Conservation (phyloP, 2,797 vertebrate species). For the Darevskia nairensis region DNA sequence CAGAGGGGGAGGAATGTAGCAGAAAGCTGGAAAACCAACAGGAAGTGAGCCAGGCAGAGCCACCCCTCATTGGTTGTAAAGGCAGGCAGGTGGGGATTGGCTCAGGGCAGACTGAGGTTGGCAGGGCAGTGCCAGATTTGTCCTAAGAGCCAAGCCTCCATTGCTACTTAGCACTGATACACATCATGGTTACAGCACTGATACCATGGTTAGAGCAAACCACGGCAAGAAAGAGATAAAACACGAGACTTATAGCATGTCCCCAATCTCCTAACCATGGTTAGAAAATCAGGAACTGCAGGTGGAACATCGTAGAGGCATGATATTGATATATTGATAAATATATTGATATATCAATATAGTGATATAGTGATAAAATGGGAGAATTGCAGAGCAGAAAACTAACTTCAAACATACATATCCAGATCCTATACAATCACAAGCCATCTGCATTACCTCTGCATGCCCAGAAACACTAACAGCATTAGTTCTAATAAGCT, state of each 20-base stretch:
- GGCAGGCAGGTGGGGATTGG: no score
- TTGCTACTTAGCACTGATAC: background rate
- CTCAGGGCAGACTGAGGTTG: no score
- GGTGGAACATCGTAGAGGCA: background rate
- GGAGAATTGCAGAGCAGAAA: rapidly evolving
- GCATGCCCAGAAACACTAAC: background rate
- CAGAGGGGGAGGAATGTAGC: background rate
- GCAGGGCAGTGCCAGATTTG: no score
- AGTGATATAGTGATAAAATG: background rate
- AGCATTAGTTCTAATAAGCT: background rate
- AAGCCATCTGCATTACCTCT: background rate
- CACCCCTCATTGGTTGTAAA: no score
- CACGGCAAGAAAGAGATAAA: background rate
- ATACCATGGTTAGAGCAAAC: background rate
- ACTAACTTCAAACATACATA: background rate
- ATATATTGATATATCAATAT: background rate
- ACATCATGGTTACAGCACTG: background rate
- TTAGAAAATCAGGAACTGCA: background rate
- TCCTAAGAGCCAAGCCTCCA: no score
- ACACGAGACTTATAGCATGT: background rate
- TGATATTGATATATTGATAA: background rate
- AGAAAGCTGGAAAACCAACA: background rate
- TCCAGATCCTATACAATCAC: background rate
- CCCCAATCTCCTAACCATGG: background rate
- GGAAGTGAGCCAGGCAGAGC: no score